Evolutionary conservation across 2,888 invertebrate species (phyloP), one percentile per base, ranked within the genome.

Genomic region (Drosophila emarginata): DNA sequence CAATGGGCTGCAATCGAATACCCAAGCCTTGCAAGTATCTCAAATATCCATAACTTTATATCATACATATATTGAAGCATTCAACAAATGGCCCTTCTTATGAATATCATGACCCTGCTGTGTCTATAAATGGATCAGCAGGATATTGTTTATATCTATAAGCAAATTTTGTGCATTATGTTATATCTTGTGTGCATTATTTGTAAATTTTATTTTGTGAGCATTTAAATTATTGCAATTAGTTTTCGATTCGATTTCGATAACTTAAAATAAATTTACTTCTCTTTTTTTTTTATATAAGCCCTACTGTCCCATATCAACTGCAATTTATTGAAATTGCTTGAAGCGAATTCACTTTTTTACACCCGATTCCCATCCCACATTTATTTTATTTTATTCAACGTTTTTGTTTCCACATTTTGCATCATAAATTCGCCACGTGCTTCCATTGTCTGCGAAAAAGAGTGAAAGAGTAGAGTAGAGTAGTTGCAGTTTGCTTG

Each of bases 261-360:
- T 45, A 11, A 21, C 45, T 45, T 32, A 32, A 32, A 32, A 9
- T 1, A 21, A 45, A 21, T 45, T 45, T n/a, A n/a, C n/a, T n/a
- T n/a, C n/a, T 21, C 45, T 2, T 9, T 32, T 9, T 4, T 32
- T 32, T 32, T 11, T 9, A 9, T 32, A 45, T 11, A 4, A 2
- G 7, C 45, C 18, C 40, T 45, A 15, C 18, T 45, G 45, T 45
- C 11, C 45, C 18, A 37, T 51, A 61, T 56, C 65, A 56, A 51
- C 56, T 63, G 76, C 76, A 68, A 71, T 80, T 79, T 72, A 76
- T 76, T 76, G 67, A 73, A 73, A 80, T 77, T 73, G 61, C 70
- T 70, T 56, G 23, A 75, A 65, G 65, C 54, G 68, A 67, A 75
- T 61, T 64, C 1, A 28, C 58, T 59, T 45, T 54, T 59, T 59